Percentiles rank a stretch among this genome's conserved stretches.
phyloP scores from a whole-genome alignment of 2,113 vertebrate species.

The cattle (Bos taurus) region DNA sequence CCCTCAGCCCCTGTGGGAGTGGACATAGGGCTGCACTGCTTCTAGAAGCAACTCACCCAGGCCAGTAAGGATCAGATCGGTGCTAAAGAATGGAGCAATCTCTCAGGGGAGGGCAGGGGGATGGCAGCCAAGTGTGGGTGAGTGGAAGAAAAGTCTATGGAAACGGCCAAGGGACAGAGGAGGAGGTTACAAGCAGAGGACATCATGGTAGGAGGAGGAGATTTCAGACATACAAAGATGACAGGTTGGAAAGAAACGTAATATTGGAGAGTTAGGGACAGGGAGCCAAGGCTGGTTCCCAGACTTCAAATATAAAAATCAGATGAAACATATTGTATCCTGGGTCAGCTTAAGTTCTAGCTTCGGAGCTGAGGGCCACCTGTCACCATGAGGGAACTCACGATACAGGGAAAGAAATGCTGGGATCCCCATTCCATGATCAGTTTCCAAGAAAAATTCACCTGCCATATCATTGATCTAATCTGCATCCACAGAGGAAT shows the following conservation, averaged over 20 bases:
- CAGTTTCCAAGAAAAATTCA: not conserved
- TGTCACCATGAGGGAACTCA: too few relatives aligned
- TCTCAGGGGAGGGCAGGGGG: not conserved
- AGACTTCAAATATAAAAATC: too few relatives aligned
- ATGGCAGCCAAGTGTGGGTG: not conserved
- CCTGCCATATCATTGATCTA: fast-evolving
- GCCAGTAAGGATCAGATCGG: not conserved
- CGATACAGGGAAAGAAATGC: not conserved
- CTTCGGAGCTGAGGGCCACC: not conserved
- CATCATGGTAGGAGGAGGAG: too few relatives aligned
- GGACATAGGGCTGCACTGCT: not conserved
- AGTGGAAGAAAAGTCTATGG: not conserved
- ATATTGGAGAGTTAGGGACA: too few relatives aligned
- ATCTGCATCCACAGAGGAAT: not conserved
- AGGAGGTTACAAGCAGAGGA: too few relatives aligned
- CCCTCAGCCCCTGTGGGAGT: not conserved
- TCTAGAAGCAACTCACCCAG: not conserved
- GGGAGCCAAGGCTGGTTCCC: too few relatives aligned
- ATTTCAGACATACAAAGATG: too few relatives aligned
- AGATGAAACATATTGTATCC: not conserved
- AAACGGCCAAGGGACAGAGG: too few relatives aligned
- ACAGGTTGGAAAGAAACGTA: too few relatives aligned
- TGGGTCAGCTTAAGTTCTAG: not conserved
- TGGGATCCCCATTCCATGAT: too few relatives aligned
- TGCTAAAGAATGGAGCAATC: not conserved